Base-by-base conservation (phyloP, 2,888 invertebrate species). In the Callimorpha dominula region DNA sequence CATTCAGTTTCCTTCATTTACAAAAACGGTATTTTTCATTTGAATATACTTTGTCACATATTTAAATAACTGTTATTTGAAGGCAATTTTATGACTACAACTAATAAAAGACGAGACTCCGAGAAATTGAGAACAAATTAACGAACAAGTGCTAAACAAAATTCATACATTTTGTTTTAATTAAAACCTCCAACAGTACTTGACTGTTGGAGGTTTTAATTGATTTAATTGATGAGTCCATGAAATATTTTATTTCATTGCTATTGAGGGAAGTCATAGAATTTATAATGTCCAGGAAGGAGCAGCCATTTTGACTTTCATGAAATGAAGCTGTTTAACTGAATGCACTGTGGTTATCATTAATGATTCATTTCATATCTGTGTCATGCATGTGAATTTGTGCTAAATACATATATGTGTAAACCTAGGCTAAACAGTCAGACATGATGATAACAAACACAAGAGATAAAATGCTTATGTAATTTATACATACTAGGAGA, bases 81-180 rank as follows among this genome's bases (percentile, higher is more conserved):
- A 85, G 85, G 82, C 81, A 67, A 85, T 81, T 81, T 84, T 82
- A 81, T 80, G 75, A 76, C 70, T 43, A 73, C 68, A 79, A 73
- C 73, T 70, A 78, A 80, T 79, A 79, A 79, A 71, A 78, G 49
- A 54, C 17, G 63, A 68, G 71, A 72, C 65, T 6, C 15, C 75
- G 63, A 64, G 64, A 71, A 71, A 85, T 81, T 79, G 77, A 77
- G 73, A 78, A 78, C 78, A 70, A 83, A 86, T 83, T 86, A 86
- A 83, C 81, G 75, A 70, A 70, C 66, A 42, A 73, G 60, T 76
- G 85, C 78, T 84, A 87, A 85, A 79, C 62, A 65, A 70, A 20
- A 52, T 46, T 9, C 15, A 68, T n/a, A 12, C 31, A 60, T 49
- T 54, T 63, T n/a, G 60, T 70, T 57, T 68, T 68, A 63, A 54